Evolutionary conservation across 2,797 vertebrate genomes (phyloP), one percentile per base, ranked within the genome.

Genomic region (Sardinella longiceps): DNA sequence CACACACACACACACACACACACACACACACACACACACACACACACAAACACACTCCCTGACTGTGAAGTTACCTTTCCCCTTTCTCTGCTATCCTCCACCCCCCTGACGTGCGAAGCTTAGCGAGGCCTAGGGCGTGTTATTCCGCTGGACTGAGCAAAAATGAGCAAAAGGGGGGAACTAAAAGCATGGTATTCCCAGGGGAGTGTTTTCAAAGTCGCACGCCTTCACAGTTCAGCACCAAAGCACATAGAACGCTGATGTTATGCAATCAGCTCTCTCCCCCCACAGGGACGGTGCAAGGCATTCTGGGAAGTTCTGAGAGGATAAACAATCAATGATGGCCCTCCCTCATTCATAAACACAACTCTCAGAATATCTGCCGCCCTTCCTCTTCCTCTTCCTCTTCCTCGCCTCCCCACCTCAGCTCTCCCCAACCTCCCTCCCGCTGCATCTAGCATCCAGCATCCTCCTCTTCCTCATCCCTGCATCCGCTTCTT

Each of bases 221-320:
- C 94, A 94, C 94, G 94, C 95, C 93, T 95, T 95, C 94, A 95
- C 93, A 95, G 94, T 94, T 94, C 94, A 95, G 93, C 93, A 94
- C 93, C 91, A 92, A 94, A 94, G 92, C 92, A 92, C 92, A 91
- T 85, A 92, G 91, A 93, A 92, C 88, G 90, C 93, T 90, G 91
- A 91, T 82, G 91, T 95, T 95, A 95, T 91, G 92, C 94, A 95
- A 94, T 92, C 93, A 90, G 33, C 37, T 20, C 70, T 39, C 70
- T 39, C 70, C 70, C 33, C 70, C 37, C 37, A 92, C 90, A 85
- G 88, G 85, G 90, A 92, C 91, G 87, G 88, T 90, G 93, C 93
- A 93, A 87, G 86, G 93, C 90, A 94, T 95, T 93, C 93, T 94
- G 93, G 92, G 91, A 94, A 95, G 93, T 92, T 91, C 91, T 91